A percentile compares a stretch with the other conserved stretches of the same genome.
Conservation (phyloP, 2,797 vertebrate species). For the Poeciliopsis turneri region DNA sequence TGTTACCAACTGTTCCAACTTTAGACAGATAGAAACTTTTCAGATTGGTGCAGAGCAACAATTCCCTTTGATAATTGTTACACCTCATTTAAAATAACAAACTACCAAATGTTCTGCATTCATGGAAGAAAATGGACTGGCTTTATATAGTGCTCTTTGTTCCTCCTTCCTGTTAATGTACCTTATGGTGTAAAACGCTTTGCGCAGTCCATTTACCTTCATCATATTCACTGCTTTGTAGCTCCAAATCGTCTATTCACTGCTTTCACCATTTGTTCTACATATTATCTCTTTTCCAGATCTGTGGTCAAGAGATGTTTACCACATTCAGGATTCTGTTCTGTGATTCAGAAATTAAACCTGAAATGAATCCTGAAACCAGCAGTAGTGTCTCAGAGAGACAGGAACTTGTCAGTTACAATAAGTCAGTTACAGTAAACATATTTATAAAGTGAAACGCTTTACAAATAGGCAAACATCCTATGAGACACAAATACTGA, state of each 20-base stretch:
- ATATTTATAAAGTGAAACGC: background rate
- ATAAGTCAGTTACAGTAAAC: background rate
- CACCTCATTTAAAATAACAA: background rate
- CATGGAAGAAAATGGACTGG: background rate
- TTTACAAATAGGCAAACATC: background rate
- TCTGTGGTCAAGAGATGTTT: background rate
- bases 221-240: background rate
- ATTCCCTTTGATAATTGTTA: background rate
- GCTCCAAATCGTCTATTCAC: no score
- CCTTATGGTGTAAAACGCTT: background rate
- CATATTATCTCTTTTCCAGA: background rate
- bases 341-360: background rate
- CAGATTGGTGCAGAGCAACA: background rate
- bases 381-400: background rate
- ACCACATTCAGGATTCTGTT: background rate
- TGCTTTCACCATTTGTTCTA: background rate
- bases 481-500: background rate
- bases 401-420: background rate
- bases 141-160: background rate
- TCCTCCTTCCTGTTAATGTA: background rate
- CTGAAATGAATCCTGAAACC: background rate
- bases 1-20: background rate
- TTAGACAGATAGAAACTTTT: background rate
- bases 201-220: background rate
- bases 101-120: background rate